phyloP scores from a whole-genome alignment of 2,113 vertebrate genomes.

The Trichomycterus rosablanca region DNA sequence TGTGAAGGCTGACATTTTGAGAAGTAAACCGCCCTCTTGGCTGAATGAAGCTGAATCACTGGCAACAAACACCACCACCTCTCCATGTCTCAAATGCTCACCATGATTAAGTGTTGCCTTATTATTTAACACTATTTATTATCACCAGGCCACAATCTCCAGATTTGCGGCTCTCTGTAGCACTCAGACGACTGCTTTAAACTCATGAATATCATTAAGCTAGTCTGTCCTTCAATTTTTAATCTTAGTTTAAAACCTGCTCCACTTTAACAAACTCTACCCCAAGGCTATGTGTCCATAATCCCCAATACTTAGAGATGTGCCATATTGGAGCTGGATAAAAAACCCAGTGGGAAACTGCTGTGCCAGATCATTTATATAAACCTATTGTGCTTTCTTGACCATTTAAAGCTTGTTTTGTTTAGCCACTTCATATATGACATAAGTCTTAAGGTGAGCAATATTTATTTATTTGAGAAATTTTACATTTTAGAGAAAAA shows the following conservation, averaged over 20 bases:
- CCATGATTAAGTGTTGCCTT: constrained; percentile 20
- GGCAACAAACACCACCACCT: background rate
- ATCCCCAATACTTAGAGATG: constrained; percentile 57
- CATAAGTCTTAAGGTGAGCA: too few relatives aligned
- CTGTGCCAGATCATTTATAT: constrained; percentile 1
- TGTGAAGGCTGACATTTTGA: constrained; percentile 23
- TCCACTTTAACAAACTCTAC: constrained; percentile 55
- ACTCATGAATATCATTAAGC: constrained; percentile 45
- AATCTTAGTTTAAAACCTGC: constrained; percentile 68
- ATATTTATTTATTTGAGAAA: too few relatives aligned
- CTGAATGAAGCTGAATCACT: constrained; percentile 11
- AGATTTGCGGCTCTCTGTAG: constrained; percentile 22
- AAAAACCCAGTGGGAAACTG: constrained; percentile 30
- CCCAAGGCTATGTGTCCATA: constrained; percentile 64
- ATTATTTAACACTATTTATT: constrained; percentile 27
- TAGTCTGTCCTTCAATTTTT: constrained; percentile 45
- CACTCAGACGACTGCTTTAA: constrained; percentile 29
- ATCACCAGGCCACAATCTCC: constrained; percentile 14
- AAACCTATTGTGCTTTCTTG: too few relatives aligned
- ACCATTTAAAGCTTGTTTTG: too few relatives aligned
- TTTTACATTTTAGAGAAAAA: too few relatives aligned
- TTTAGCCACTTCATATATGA: too few relatives aligned
- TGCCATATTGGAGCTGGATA: constrained; percentile 56
- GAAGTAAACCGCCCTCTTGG: constrained; percentile 7
- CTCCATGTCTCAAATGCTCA: background rate